phyloP scores from a whole-genome alignment of 2,113 vertebrate genomes.

The Chaetops frenatus region DNA sequence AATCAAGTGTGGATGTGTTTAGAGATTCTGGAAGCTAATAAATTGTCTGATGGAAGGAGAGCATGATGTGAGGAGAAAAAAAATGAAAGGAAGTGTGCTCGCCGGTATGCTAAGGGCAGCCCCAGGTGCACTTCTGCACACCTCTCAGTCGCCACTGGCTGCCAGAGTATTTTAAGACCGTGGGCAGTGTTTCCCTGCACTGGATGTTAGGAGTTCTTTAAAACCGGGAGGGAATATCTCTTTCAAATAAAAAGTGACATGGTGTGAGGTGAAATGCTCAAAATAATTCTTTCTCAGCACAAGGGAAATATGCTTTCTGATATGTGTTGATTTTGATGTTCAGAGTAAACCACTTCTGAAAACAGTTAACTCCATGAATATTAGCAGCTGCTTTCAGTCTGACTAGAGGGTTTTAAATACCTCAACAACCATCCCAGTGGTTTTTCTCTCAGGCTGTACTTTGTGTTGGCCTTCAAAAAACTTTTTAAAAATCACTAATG shows the following conservation, averaged over 20 bases:
- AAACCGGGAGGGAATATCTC: background rate
- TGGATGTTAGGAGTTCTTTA: background rate
- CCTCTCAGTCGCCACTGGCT: background rate
- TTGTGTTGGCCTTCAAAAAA: background rate
- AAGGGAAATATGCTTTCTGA: background rate
- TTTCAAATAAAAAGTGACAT: background rate
- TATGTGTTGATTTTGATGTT: background rate
- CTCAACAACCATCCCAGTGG: background rate
- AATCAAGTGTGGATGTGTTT: background rate
- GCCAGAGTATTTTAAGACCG: background rate
- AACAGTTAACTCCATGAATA: background rate
- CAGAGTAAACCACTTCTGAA: background rate
- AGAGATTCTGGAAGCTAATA: background rate
- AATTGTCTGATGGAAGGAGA: background rate
- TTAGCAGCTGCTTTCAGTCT: background rate
- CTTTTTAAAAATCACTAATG: background rate
- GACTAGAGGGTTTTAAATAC: background rate
- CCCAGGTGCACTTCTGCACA: background rate
- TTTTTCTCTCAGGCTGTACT: background rate
- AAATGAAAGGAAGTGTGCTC: background rate
- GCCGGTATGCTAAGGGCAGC: background rate
- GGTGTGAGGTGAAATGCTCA: background rate
- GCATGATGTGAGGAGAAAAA: background rate
- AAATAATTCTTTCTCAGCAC: background rate
- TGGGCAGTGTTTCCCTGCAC: background rate